Conservation (phyloP, 1,140 invertebrate genomes). For the Acromyrmex heyeri region DNA sequence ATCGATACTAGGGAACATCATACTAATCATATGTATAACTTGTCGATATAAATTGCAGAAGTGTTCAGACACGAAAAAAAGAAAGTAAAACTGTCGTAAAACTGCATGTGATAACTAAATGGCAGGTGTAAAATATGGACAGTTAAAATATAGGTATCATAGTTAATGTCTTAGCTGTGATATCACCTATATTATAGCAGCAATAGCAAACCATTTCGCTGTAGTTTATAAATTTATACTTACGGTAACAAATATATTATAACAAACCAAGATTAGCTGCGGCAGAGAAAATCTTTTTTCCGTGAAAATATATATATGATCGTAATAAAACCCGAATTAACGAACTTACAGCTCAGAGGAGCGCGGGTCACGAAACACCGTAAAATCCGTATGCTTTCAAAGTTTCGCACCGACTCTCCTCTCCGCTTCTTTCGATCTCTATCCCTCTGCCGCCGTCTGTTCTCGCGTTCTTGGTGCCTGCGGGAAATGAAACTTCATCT, state of each 20-base stretch:
- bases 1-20: not conserved
- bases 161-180: too few species aligned
- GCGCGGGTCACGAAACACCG: not conserved
- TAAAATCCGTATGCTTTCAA: constrained; percentile 29
- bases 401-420: constrained; percentile 25
- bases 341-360: constrained; percentile 16
- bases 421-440: not conserved
- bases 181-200: too few species aligned
- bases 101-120: too few species aligned
- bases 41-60: not conserved
- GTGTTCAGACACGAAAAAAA: not conserved
- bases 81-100: too few species aligned
- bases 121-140: too few species aligned
- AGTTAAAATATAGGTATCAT: too few species aligned
- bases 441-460: not conserved
- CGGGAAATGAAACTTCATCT: constrained; percentile 61
- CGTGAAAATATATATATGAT: not conserved
- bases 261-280: too few species aligned
- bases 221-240: too few species aligned
- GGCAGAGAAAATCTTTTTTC: too few species aligned
- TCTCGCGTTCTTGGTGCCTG: not conserved
- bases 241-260: too few species aligned
- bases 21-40: not conserved
- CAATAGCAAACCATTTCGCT: too few species aligned
- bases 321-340: not conserved